These are phyloP conservation scores for Phataginus tetradactyla DNA, from an alignment of 2,797 vertebrate species.

Conservation along the genomic window DNA sequence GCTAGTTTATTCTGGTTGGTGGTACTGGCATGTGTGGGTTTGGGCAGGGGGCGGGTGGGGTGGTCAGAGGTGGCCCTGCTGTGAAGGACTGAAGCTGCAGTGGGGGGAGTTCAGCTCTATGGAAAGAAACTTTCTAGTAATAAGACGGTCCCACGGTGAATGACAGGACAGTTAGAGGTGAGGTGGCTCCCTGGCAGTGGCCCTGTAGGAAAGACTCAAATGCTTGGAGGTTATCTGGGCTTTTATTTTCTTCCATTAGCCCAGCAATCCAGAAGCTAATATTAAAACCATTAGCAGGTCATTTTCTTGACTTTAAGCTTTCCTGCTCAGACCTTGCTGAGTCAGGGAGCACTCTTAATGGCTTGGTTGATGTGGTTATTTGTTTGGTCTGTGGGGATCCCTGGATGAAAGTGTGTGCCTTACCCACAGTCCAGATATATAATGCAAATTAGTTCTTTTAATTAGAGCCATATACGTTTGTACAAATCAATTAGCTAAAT, in stretches of 20 bases:
- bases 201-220: constrained; percentile 34
- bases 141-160: background rate
- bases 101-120: background rate
- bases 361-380: constrained; percentile 44
- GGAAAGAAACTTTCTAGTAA: constrained; percentile 41
- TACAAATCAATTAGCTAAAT: constrained; percentile 66
- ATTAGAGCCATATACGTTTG: constrained; percentile 59
- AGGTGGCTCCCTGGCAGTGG: constrained; percentile 59
- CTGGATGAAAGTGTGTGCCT: constrained; percentile 23
- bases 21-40: background rate
- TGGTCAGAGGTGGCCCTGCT: background rate
- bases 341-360: constrained; percentile 64
- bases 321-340: constrained; percentile 64
- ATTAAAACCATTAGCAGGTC: constrained; percentile 72
- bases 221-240: constrained; percentile 31
- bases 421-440: constrained; percentile 49
- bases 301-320: constrained; percentile 60
- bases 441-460: constrained; percentile 72
- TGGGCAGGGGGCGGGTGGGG: background rate
- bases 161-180: background rate
- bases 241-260: constrained; percentile 69
- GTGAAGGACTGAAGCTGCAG: background rate
- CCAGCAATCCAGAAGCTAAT: constrained; percentile 16
- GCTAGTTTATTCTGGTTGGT: background rate
- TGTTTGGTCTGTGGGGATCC: constrained; percentile 57